Percentiles rank a stretch among this genome's conserved stretches.
These are phyloP conservation scores for Etheostoma nigrum DNA, from an alignment of 2,797 vertebrate species.

Conservation along the genomic window DNA sequence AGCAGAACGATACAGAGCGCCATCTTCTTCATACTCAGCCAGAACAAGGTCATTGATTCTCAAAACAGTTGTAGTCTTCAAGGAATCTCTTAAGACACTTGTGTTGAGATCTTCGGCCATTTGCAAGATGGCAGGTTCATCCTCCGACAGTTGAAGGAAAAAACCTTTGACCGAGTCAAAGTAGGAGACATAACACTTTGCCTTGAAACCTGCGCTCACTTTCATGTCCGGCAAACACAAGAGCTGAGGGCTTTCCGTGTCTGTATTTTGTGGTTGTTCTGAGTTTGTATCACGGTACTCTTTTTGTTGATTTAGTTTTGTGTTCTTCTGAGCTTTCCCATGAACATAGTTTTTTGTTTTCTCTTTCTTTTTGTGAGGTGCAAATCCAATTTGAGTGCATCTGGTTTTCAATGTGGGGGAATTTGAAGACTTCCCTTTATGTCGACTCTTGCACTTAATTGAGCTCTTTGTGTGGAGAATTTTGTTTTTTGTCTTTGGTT, in stretches of 20 bases:
- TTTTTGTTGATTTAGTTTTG: not conserved
- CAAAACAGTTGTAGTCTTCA: constrained; percentile 48
- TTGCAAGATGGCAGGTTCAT: constrained; percentile 85
- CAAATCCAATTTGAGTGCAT: not conserved
- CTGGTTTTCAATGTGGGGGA: not conserved
- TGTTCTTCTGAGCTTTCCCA: constrained; percentile 18
- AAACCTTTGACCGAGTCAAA: constrained; percentile 80
- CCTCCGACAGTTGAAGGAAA: constrained; percentile 87
- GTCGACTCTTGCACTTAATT: not conserved
- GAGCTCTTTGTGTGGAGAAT: not conserved
- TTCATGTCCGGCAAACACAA: constrained; percentile 73
- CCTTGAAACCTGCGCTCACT: constrained; percentile 75
- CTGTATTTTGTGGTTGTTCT: not conserved
- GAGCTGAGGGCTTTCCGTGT: constrained; percentile 50
- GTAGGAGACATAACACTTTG: constrained; percentile 83
- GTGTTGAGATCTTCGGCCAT: constrained; percentile 84
- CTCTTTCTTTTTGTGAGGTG: constrained; percentile 32
- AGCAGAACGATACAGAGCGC: constrained; percentile 86
- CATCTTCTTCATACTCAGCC: constrained; percentile 81
- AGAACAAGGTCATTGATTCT: constrained; percentile 81
- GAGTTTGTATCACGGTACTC: not conserved
- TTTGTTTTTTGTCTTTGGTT: constrained; percentile 20
- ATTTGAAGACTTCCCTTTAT: not conserved
- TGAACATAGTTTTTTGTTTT: not conserved
- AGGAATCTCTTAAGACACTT: constrained; percentile 41